Base-by-base conservation (phyloP, 2,888 invertebrate genomes). In the Pecten maximus region DNA sequence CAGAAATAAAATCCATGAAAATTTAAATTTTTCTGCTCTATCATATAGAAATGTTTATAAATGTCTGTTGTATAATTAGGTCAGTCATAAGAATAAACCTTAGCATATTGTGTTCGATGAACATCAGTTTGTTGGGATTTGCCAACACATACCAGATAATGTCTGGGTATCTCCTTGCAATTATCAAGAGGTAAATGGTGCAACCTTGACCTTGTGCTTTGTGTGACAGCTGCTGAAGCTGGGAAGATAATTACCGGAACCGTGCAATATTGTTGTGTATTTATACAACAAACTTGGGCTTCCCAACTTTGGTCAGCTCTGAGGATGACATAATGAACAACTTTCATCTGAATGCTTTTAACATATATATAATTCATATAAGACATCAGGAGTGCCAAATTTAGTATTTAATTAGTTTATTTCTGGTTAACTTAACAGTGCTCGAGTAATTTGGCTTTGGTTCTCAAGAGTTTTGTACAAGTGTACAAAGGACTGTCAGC, bases 211-310 rank as follows among this genome's bases (percentile, higher is more conserved):
- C 74, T 74, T 28, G 8, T 74, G 74, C 35, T 74, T 1, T 54
- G 16, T 74, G 74, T 74, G 74, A 74, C 74, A 74, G 74, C 74
- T 74, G 74, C 74, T 28, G 74, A 74, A 35, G 74, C 74, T 74
- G 74, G 15, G 74, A 35, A 35, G 35, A 28, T 74, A 28, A 74
- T 74, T 35, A 28, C 74, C n/a, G n/a, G n/a, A n/a, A n/a, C n/a
- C n/a, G n/a, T 74, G 74, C 35, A 35, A 74, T 12, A 74, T 74
- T 74, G 74, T 74, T 74, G 74, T 74, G 74, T 74, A 10, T 74
- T 3, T 28, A 60, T 28, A 60, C 10, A 28, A 54, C n/a, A n/a
- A 60, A 35, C 74, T 35, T 23, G n/a, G 23, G 23, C 54, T 8
- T 54, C 44, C 44, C 4, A 12, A 44, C 44, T 44, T n/a, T 44